A percentile compares a stretch with the other conserved stretches of the same genome.
Evolutionary conservation across 2,888 invertebrate species (phyloP).

Genomic region (Boloria selene): DNA sequence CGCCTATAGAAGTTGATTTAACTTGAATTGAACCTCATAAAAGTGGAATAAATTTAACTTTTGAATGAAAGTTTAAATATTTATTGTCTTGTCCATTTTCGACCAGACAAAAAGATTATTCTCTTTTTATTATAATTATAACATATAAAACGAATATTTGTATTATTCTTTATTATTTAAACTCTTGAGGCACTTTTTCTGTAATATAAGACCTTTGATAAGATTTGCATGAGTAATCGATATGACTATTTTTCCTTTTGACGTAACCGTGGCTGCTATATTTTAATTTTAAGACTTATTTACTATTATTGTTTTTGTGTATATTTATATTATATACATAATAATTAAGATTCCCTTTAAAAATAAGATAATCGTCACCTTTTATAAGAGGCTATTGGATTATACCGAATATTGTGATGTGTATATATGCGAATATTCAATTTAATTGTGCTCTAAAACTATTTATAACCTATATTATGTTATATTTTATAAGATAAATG

Average conservation of each 20-base stretch:
- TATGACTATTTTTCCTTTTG: background rate
- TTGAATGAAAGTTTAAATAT: too few species aligned
- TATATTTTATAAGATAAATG: constrained; percentile 12
- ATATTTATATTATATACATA: background rate
- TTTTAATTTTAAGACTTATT: background rate
- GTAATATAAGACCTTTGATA: background rate
- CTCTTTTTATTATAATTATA: too few species aligned
- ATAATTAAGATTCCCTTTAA: background rate
- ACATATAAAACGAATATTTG: too few species aligned
- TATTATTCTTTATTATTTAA: too few species aligned
- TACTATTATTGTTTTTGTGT: background rate
- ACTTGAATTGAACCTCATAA: background rate
- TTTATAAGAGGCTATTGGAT: constrained; percentile 21
- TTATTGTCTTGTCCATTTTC: too few species aligned
- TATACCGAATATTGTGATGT: constrained; percentile 35
- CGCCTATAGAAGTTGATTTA: constrained; percentile 2
- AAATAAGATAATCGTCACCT: constrained; percentile 9
- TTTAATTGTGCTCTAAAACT: constrained; percentile 33
- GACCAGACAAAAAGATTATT: too few species aligned
- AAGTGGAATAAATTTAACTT: too few species aligned
- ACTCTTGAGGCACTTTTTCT: background rate
- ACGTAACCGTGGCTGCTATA: background rate
- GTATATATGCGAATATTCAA: constrained; percentile 34
- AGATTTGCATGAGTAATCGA: too few species aligned
- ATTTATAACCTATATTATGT: constrained; percentile 41